These are phyloP conservation scores for Simalia tracyae DNA, from an alignment of 2,797 vertebrate genomes.

Conservation along the genomic window DNA sequence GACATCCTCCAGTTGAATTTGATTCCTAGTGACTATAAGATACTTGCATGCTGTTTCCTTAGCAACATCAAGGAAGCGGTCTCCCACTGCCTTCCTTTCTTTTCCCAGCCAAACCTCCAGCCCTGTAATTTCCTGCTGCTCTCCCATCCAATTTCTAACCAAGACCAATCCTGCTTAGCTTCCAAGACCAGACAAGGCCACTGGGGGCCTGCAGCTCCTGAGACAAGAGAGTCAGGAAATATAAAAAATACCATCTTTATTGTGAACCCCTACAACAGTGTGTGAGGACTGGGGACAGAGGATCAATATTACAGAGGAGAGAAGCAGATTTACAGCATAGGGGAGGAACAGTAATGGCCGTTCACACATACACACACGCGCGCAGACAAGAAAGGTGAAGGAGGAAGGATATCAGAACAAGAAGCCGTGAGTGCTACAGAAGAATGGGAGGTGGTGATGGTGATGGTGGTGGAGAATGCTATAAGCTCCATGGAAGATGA, in stretches of 20 bases:
- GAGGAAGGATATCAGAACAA: not conserved
- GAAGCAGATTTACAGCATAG: slow-evolving; percentile 22
- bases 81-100: not conserved
- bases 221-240: not conserved
- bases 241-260: slow-evolving; percentile 43
- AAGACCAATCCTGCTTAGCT: not conserved
- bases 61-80: not conserved
- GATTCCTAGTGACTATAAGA: not conserved
- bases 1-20: not conserved
- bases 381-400: not conserved
- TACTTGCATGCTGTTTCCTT: not conserved
- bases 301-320: slow-evolving; percentile 25
- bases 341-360: not conserved
- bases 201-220: not conserved
- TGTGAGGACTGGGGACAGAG: not conserved
- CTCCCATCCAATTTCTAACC: not conserved
- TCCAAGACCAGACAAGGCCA: not conserved
- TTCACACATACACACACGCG: not conserved
- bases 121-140: not conserved
- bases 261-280: slow-evolving; percentile 1
- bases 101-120: not conserved
- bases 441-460: not conserved
- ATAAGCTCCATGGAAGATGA: slow-evolving; percentile 84
- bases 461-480: slow-evolving; percentile 29
- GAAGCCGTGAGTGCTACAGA: not conserved